Evolutionary conservation across 1,140 invertebrate genomes (phyloP), one percentile per base, ranked within the genome.

Genomic region (Tachypleus tridentatus): DNA sequence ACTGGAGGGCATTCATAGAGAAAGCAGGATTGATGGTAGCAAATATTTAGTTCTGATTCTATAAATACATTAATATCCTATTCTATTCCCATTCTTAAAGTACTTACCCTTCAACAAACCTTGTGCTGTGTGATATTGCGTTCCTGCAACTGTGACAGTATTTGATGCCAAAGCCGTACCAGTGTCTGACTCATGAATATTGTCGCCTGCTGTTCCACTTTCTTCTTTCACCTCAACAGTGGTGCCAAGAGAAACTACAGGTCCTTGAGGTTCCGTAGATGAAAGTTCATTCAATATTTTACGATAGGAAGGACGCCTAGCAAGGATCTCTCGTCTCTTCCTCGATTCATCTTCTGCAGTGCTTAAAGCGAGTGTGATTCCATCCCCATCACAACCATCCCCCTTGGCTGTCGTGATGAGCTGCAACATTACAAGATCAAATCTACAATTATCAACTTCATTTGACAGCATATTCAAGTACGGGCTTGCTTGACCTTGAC

Each of bases 221-320:
- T 67, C 66, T 63, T 69, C 67, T 48, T 69, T 69, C 11, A 69
- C 29, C 8, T 61, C 61, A 11, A 64, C 49, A 11, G 57, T 49
- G 57, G 62, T 11, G 48, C 50, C 48, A 49, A 9, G 52, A 5
- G 49, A 29, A 11, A 57, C 5, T 10, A 49, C 54, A 9, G 60
- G 59, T 11, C 68, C 59, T 54, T 61, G 75, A 5, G 63, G 60
- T 50, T 70, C 70, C 7, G 69, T 64, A 10, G 71, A 67, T 53
- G 79, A 79, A 72, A 98, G 83, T 74, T 98, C 94, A 82, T 94
- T 97, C 50, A 97, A 82, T 71, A 98, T 98, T 84, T 96, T 97
- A 73, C 93, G 84, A 76, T 98, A 98, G n/a, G 93, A 97, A 60
- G 95, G 93, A 74, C 94, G 81, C 77, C 94, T 82, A 57, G 91